A percentile compares a stretch with the other conserved stretches of the same genome.
phyloP scores from a whole-genome alignment of 2,113 vertebrate species.

The Bujurquina vittata region DNA sequence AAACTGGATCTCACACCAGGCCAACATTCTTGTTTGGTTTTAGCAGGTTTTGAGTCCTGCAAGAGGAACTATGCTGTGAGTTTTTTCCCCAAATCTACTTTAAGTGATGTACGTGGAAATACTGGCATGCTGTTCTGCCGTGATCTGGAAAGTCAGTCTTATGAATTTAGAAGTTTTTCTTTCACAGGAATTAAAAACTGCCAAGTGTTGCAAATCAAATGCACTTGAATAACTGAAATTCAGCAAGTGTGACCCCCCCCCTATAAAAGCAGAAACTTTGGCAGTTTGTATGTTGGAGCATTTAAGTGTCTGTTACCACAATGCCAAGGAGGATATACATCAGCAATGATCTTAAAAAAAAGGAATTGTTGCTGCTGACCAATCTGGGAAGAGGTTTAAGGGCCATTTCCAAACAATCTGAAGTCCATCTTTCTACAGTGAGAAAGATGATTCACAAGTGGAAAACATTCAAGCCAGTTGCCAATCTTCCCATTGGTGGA shows the following conservation, averaged over 20 bases:
- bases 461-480: neutral
- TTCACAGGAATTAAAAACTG: neutral
- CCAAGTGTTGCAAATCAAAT: neutral
- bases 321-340: neutral
- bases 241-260: neutral
- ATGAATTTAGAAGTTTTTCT: neutral
- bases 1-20: neutral
- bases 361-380: neutral
- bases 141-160: neutral
- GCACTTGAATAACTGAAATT: neutral
- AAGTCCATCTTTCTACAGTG: neutral
- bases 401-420: neutral
- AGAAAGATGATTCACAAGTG: accelerated
- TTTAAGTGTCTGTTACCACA: neutral
- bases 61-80: neutral
- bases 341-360: neutral
- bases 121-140: neutral
- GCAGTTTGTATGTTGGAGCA: neutral
- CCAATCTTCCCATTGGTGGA: neutral
- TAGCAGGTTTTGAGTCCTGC: neutral
- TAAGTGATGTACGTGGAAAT: neutral
- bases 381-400: neutral
- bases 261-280: neutral
- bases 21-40: neutral
- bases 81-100: neutral